Conservation (phyloP, 2,113 vertebrate genomes). For the Semnornis frantzii region DNA sequence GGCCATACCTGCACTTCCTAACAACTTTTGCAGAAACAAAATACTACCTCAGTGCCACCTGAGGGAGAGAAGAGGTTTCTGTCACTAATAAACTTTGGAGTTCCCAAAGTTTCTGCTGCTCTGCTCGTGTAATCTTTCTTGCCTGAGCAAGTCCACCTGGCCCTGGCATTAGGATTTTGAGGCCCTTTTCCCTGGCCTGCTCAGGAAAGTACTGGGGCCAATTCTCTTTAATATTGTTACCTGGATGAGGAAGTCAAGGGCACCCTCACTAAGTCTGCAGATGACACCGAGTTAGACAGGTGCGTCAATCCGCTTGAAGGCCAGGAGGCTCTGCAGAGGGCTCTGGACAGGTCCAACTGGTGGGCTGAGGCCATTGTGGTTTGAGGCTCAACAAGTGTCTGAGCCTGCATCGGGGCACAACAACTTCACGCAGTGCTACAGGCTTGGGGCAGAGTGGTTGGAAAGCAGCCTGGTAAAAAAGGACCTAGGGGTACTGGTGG, state of each 20-base stretch:
- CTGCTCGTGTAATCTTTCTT: too few species aligned
- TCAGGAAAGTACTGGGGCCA: too few species aligned
- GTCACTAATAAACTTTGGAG: too few species aligned
- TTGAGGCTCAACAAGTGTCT: too few species aligned
- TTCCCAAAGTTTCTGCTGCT: background rate
- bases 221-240: background rate
- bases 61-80: background rate
- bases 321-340: too few species aligned
- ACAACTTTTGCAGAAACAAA: background rate
- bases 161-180: background rate
- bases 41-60: background rate
- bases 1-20: accelerated
- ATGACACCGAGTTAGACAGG: background rate
- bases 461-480: too few species aligned
- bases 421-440: too few species aligned
- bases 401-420: too few species aligned
- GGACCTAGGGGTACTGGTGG: too few species aligned
- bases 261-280: background rate
- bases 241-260: background rate
- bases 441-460: too few species aligned
- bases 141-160: accelerated
- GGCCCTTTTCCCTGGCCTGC: background rate
- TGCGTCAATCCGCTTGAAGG: background rate
- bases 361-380: too few species aligned
- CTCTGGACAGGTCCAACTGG: too few species aligned